Conservation (phyloP, 2,113 vertebrate species). For the crab-eating macaque (Macaca fascicularis) region DNA sequence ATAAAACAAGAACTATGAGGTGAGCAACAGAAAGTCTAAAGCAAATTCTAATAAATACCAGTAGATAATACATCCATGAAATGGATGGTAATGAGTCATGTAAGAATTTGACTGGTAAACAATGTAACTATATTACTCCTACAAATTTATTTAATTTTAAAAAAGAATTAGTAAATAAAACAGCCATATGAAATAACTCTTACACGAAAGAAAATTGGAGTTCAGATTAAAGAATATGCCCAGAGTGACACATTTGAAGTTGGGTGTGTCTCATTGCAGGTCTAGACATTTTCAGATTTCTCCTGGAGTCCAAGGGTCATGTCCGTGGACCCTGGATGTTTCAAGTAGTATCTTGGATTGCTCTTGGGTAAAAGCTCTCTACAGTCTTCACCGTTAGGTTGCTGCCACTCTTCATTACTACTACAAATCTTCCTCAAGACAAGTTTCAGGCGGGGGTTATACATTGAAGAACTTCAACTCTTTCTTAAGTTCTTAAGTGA, state of each 20-base stretch:
- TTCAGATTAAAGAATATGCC: background rate
- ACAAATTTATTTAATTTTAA: background rate
- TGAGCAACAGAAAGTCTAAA: background rate
- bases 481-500: background rate
- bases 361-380: background rate
- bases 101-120: background rate
- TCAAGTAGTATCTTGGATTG: background rate
- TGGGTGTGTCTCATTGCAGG: background rate
- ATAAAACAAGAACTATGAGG: background rate
- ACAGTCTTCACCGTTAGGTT: background rate
- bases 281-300: background rate
- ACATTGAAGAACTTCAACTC: background rate
- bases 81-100: background rate
- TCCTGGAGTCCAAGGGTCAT: background rate
- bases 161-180: background rate
- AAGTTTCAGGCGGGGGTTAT: background rate
- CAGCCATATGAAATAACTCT: background rate
- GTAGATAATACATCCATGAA: background rate
- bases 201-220: background rate
- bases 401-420: fast-evolving
- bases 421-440: background rate
- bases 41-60: background rate
- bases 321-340: background rate
- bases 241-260: background rate
- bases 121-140: background rate